Percentiles rank a stretch among this genome's conserved stretches.
Evolutionary conservation across 2,797 vertebrate species (phyloP).

Genomic region (Tapera naevia): DNA sequence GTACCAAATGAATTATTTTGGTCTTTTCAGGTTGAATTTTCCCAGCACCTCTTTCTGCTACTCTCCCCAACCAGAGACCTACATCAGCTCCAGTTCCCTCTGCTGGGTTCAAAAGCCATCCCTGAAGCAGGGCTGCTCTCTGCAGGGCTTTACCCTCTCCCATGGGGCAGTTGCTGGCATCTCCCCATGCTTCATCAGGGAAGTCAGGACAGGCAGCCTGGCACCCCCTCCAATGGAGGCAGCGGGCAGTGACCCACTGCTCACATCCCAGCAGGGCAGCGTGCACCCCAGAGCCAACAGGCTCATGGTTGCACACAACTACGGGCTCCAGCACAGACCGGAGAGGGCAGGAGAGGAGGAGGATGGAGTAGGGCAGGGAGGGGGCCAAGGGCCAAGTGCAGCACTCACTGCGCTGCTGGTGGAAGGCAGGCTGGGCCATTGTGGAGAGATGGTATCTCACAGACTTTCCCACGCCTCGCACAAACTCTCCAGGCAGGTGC

Average conservation of each 20-base stretch:
- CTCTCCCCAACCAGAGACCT: not conserved
- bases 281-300: rapidly evolving
- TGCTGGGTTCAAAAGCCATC: not conserved
- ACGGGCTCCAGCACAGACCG: rapidly evolving
- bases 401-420: rapidly evolving
- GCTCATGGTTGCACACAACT: not conserved
- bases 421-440: rapidly evolving
- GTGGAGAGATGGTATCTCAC: constrained; percentile 49
- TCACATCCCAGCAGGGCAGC: not conserved
- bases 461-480: constrained; percentile 18
- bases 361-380: not conserved
- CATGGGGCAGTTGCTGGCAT: not conserved
- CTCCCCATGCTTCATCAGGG: not conserved
- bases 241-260: not conserved
- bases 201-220: not conserved
- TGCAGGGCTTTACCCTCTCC: not conserved
- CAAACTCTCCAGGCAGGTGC: not conserved
- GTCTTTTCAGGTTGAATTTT: not conserved
- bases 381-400: not conserved
- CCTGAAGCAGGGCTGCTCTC: not conserved
- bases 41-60: not conserved
- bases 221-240: not conserved
- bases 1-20: not conserved
- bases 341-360: not conserved
- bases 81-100: not conserved